phyloP scores from a whole-genome alignment of 2,113 vertebrate genomes.

The Marmota flaviventris region DNA sequence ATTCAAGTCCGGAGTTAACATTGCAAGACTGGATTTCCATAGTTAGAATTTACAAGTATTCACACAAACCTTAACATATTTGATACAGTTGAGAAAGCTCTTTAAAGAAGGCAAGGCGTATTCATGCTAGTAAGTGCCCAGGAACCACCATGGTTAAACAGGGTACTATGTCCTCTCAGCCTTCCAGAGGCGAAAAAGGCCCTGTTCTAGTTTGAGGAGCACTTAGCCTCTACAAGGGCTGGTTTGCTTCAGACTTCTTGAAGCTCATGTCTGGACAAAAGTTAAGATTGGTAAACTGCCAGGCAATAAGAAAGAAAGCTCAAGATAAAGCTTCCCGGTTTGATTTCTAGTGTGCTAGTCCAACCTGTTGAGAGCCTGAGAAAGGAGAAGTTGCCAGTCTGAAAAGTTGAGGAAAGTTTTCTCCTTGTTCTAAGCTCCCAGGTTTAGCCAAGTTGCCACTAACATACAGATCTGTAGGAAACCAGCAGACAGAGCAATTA shows the following conservation, averaged over 20 bases:
- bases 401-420: background rate
- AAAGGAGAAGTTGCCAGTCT: background rate
- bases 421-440: background rate
- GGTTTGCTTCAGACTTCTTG: background rate
- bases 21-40: background rate
- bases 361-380: background rate
- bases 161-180: background rate
- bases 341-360: background rate
- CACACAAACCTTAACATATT: background rate
- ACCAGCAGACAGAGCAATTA: background rate
- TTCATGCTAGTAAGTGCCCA: background rate
- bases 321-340: background rate
- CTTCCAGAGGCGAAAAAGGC: background rate
- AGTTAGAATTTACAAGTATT: background rate
- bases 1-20: background rate
- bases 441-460: background rate
- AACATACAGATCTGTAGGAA: background rate
- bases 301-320: background rate
- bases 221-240: background rate
- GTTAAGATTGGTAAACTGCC: background rate
- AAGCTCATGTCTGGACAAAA: constrained; percentile 3
- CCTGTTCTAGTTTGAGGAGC: background rate
- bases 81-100: background rate
- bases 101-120: background rate
- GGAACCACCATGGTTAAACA: background rate